Evolutionary conservation across 2,888 invertebrate genomes (phyloP), one percentile per base, ranked within the genome.

Genomic region (Xestia ashworthii): DNA sequence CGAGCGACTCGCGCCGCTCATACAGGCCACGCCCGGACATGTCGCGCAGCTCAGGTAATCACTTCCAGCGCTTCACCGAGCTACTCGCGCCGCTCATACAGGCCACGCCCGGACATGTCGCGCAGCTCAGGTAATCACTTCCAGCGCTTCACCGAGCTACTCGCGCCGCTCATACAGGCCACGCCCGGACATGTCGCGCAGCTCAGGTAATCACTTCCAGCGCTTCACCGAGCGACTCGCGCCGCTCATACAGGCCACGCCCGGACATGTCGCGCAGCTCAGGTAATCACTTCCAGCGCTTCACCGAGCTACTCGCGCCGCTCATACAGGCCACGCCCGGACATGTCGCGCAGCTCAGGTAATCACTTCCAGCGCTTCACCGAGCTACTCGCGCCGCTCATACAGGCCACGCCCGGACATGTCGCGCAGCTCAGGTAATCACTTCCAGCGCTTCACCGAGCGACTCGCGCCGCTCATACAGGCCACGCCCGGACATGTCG

Each of bases 331-430:
- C 96, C 85, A 92, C 96, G 88, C 94, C 95, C 76, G 88, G 87
- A 0, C 97, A 97, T 92, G 97, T 94, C 78, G 92, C 94, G 76
- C 93, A 93, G 67, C n/a, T n/a, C n/a, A n/a, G n/a, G n/a, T n/a
- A n/a, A n/a, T n/a, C n/a, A 99, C 97, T 98, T 99, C 95, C 97
- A 98, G 93, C 97, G 98, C 83, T 98, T 99, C 93, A 98, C 98
- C 8, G 98, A 98, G 92, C 97, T 98, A 83, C 97, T 99, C 71
- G 97, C 98, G 87, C 99, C 99, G 68, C 97, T 99, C 90, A 97
- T 99, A 72, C 98, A 97, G 81, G 92, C 96, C 85, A 92, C 96
- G 88, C 94, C 95, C 76, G 88, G 87, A 0, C 97, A 97, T 92
- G 97, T 94, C 78, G 92, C 94, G 76, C 93, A 93, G 67, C n/a